Base-by-base conservation (phyloP, 2,888 invertebrate genomes). In the Odontomyia ornata region DNA sequence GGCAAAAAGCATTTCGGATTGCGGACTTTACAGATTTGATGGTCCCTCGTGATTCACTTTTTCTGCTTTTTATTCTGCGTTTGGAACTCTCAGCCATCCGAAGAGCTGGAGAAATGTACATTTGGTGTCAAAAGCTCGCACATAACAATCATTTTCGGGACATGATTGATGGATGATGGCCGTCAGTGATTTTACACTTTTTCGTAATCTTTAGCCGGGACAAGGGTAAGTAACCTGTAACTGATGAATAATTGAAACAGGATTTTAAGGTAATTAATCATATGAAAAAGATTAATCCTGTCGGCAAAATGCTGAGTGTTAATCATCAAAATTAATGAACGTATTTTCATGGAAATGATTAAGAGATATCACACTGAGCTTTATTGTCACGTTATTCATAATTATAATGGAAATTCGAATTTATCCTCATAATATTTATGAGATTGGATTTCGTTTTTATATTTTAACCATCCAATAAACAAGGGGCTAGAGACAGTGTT, bases 61-160 rank as follows among this genome's bases (percentile, higher is more conserved):
- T 36, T 36, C 9, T 36, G 5, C 36, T 36, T 36, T 36, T 36
- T 52, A 2, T 52, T 52, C 18, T 52, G 52, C 2, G 3, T 4
- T 52, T 15, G n/a, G 13, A 9, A 15, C 18, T 52, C 15, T 15
- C 13, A 9, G 52, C 3, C 7, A 52, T 2, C 15, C 52, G 18
- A 52, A n/a, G 15, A 9, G 52, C 15, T 52, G 36, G 36, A 36
- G 36, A 3, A 52, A 52, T n/a, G 52, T 18, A 52, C 52, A 52
- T 52, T 52, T 15, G n/a, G 52, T 52, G 52, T 52, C 52, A 52
- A 52, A 52, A 52, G 13, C 52, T 52, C 52, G 15, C 52, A 52
- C n/a, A 52, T 52, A 52, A 52, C 13, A 18, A 18, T n/a, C 15
- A n/a, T 52, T 52, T 52, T 52, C 52, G 52, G 36, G 36, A 52